These are phyloP conservation scores for Enteromius afrohamiltoni DNA, from an alignment of 2,797 vertebrate species.

Conservation along the genomic window DNA sequence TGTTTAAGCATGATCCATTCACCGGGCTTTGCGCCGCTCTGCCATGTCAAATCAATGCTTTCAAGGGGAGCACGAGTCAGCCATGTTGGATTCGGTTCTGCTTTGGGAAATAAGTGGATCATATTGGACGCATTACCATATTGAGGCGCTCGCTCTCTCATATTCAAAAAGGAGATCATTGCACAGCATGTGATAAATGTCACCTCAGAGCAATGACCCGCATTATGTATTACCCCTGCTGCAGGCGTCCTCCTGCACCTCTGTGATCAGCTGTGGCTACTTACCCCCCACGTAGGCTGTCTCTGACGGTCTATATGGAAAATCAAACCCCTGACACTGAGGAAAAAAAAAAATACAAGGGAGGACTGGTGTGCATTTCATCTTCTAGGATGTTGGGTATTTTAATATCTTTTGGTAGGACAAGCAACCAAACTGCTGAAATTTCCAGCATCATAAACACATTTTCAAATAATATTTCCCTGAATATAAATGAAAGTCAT, in stretches of 20 bases:
- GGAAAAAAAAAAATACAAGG: not conserved
- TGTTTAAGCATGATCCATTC: constrained; percentile 59
- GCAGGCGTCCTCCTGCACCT: constrained; percentile 47
- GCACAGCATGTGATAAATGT: constrained; percentile 64
- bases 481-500: not conserved
- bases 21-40: constrained; percentile 43
- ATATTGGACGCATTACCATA: constrained; percentile 65
- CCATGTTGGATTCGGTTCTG: constrained; percentile 65
- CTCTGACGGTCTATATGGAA: constrained; percentile 29
- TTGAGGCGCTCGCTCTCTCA: constrained; percentile 53
- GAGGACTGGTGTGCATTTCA: constrained; percentile 3
- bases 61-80: constrained; percentile 56
- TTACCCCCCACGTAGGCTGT: constrained; percentile 32
- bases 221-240: constrained; percentile 55
- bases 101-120: constrained; percentile 65
- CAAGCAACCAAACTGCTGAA: not conserved
- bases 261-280: constrained; percentile 55
- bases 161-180: constrained; percentile 67
- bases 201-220: constrained; percentile 57
- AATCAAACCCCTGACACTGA: constrained; percentile 38
- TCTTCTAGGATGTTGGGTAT: not conserved
- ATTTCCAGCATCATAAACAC: not conserved
- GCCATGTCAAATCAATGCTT: constrained; percentile 66
- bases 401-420: not conserved
- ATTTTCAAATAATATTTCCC: not conserved